Evolutionary conservation across 2,888 invertebrate species (phyloP).

Genomic region (Pollenia angustigena): DNA sequence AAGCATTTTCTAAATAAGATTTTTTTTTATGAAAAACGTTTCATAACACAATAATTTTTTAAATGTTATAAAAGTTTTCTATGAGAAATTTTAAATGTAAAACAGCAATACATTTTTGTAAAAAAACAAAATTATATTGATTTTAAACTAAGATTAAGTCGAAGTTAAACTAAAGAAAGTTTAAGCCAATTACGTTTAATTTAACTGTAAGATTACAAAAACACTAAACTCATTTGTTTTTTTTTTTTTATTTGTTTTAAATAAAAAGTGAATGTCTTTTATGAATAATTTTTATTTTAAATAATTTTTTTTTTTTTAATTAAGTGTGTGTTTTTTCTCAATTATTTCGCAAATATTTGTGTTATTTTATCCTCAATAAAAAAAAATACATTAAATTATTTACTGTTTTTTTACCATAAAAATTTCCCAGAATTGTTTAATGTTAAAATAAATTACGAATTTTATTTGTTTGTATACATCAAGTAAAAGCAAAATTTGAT

Average conservation of each 20-base stretch:
- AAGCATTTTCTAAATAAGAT: not conserved
- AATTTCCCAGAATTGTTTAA: constrained; percentile 61
- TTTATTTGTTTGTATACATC: constrained; percentile 12
- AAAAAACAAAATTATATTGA: not conserved
- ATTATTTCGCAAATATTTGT: not conserved
- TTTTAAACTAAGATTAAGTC: not conserved
- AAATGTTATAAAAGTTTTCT: no score
- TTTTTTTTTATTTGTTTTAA: no score
- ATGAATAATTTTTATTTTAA: constrained; percentile 5
- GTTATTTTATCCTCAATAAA: constrained; percentile 13
- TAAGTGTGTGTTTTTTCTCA: not conserved
- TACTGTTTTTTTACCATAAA: constrained; percentile 8
- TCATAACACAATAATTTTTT: no score
- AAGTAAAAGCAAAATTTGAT: constrained; percentile 46
- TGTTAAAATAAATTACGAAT: constrained; percentile 41
- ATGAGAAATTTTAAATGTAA: no score
- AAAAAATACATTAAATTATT: constrained; percentile 48
- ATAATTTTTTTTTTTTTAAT: not conserved
- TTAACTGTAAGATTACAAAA: not conserved
- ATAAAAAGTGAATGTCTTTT: not conserved
- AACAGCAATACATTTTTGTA: no score
- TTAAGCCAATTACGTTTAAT: not conserved
- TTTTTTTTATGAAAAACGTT: not conserved
- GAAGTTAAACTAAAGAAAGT: not conserved
- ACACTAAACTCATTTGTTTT: not conserved